Evolutionary conservation across 2,888 invertebrate genomes (phyloP).

Genomic region (Iphiclides podalirius): DNA sequence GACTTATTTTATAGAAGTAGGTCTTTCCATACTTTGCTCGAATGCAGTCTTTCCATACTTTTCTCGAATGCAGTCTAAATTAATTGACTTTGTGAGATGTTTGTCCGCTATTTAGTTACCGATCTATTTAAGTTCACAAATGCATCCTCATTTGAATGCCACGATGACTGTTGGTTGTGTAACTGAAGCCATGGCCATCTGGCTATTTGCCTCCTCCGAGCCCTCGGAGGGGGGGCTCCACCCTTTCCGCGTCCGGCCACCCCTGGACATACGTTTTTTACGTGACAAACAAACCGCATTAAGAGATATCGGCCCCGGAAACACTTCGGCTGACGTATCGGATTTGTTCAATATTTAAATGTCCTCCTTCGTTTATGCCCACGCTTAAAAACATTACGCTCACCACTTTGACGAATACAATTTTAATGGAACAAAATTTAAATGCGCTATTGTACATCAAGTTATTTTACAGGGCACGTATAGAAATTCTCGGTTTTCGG

Average conservation of each 20-base stretch:
- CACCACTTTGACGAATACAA: background rate
- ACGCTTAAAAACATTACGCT: background rate
- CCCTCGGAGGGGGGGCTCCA: slow-evolving; percentile 35
- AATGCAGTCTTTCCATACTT: no score
- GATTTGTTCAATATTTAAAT: slow-evolving; percentile 64
- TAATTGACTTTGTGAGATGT: no score
- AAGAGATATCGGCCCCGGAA: slow-evolving; percentile 79
- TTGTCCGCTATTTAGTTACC: slow-evolving; percentile 42
- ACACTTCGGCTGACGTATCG: slow-evolving; percentile 63
- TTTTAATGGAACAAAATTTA: no score
- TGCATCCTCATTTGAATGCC: slow-evolving; percentile 59
- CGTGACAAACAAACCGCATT: slow-evolving; percentile 60
- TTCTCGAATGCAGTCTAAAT: no score
- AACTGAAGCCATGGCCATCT: slow-evolving; percentile 71
- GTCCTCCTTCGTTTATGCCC: slow-evolving; percentile 33
- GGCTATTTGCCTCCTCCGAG: slow-evolving; percentile 61
- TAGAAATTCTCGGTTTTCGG: no score
- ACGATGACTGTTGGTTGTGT: slow-evolving; percentile 72
- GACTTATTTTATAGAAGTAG: no score
- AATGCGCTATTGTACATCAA: no score
- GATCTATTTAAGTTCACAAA: slow-evolving; percentile 29
- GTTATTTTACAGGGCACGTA: no score
- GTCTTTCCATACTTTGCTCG: no score
- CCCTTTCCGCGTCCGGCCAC: slow-evolving; percentile 59
- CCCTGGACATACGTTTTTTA: slow-evolving; percentile 72